Conservation (phyloP, 2,888 invertebrate species). For the Tetranychus piercei region DNA sequence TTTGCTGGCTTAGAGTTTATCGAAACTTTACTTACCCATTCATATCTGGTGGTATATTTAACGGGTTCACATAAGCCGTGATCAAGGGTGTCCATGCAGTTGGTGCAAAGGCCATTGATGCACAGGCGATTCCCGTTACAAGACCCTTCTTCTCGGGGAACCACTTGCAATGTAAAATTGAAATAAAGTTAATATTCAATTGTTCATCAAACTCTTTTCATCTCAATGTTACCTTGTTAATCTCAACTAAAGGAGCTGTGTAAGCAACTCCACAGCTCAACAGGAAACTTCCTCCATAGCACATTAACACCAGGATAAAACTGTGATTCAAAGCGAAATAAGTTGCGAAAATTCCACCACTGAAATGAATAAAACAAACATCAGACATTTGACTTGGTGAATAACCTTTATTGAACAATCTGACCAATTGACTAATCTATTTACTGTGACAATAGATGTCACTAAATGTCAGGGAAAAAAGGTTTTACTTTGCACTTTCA, state of each 20-base stretch:
- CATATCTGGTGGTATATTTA: conserved; percentile 16
- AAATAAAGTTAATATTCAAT: neutral
- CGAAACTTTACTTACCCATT: conserved; percentile 13
- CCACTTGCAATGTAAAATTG: conserved; percentile 8
- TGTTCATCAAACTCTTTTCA: too few relatives aligned
- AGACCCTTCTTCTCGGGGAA: conserved; percentile 19
- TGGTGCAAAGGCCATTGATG: conserved; percentile 21
- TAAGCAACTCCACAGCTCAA: conserved; percentile 17
- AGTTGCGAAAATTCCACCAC: conserved; percentile 19
- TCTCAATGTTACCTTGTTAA: conserved; percentile 15
- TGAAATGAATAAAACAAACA: neutral
- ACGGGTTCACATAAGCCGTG: conserved; percentile 16
- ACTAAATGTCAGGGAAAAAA: too few relatives aligned
- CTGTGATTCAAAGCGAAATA: conserved; percentile 20
- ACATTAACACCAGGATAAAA: conserved; percentile 17
- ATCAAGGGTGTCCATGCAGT: conserved; percentile 19
- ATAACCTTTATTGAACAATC: too few relatives aligned
- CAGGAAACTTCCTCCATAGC: conserved; percentile 20
- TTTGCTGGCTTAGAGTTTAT: neutral
- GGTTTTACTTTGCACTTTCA: too few relatives aligned
- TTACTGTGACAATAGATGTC: too few relatives aligned
- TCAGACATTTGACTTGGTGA: too few relatives aligned
- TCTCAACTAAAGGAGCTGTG: conserved; percentile 18
- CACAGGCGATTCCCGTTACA: conserved; percentile 18
- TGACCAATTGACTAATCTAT: too few relatives aligned